Evolutionary conservation across 2,113 vertebrate genomes (phyloP), one percentile per base, ranked within the genome.

Genomic region (Spea bombifrons): DNA sequence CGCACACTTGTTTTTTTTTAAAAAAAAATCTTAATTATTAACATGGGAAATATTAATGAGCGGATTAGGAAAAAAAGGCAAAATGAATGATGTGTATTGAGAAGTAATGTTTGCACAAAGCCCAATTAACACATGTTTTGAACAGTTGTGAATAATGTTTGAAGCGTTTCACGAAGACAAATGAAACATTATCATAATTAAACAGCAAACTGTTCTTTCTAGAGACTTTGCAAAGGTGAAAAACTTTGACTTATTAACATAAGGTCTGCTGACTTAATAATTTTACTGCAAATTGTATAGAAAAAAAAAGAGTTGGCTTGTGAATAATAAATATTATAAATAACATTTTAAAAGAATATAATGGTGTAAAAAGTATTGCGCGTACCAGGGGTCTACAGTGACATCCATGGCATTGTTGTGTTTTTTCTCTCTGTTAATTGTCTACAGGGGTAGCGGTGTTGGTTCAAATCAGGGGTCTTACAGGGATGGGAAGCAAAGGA

Each of bases 21-120:
- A 30, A 30, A 30, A 30, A 30, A 30, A 53, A 66, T 48, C 59
- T 66, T 79, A 79, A 79, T 79, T 79, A 66, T 79, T 73, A 79
- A 79, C 76, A 71, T 73, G 69, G 69, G 76, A 44, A 57, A 79
- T 79, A 55, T 71, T 79, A 79, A 79, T 79, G 76, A 79, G 61
- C 66, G 61, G 52, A 79, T 79, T 57, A 46, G 52, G 64, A 73
- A 65, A 63, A 78, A 72, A 65, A 72, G 44, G 47, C 69, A 79
- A 79, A 71, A 79, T 79, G 69, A 79, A 73, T 79, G 69, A 79
- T 72, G 52, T 50, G 53, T 30, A 73, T 65, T 73, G 70, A 66
- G 63, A 73, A n/a, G 70, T 73, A 73, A 78, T 73, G 70, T 72
- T 72, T 79, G 48, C 70, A 47, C 44, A 66, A 79, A 79, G 76